phyloP scores from a whole-genome alignment of 2,888 invertebrate species.

The Ophonus ardosiacus region DNA sequence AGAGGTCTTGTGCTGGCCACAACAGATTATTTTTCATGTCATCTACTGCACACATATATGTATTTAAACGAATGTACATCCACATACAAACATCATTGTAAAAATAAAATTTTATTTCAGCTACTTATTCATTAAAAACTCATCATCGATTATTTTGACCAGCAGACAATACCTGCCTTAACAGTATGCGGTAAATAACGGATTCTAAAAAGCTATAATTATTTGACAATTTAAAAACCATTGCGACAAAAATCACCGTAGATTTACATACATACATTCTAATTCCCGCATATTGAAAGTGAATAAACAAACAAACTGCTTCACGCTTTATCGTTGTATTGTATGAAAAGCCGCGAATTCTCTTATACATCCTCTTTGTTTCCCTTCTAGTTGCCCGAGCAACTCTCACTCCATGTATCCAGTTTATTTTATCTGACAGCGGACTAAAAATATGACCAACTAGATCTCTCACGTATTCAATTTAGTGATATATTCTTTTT shows the following conservation, averaged over 20 bases:
- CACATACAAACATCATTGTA: no score
- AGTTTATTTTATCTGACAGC: constrained; percentile 63
- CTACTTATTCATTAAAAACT: no score
- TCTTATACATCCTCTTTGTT: constrained; percentile 29
- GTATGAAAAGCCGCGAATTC: constrained; percentile 33
- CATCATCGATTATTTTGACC: no score
- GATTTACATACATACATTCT: background rate
- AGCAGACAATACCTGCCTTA: no score
- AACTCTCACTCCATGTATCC: constrained; percentile 49
- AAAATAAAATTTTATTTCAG: no score
- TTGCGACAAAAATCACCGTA: background rate
- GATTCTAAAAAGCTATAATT: background rate
- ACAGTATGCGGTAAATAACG: no score
- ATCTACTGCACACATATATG: no score
- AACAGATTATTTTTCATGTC: no score
- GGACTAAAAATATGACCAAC: constrained; percentile 62
- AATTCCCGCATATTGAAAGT: background rate
- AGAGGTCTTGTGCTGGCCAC: no score
- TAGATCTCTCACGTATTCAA: constrained; percentile 64
- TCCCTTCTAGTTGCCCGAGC: constrained; percentile 18
- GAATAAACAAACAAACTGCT: constrained; percentile 7
- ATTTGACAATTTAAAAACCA: background rate
- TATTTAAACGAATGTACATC: no score
- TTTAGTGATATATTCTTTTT: constrained; percentile 62
- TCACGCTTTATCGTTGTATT: background rate